Conservation (phyloP, 2,113 vertebrate species). For the Microcebus lehilahytsara region DNA sequence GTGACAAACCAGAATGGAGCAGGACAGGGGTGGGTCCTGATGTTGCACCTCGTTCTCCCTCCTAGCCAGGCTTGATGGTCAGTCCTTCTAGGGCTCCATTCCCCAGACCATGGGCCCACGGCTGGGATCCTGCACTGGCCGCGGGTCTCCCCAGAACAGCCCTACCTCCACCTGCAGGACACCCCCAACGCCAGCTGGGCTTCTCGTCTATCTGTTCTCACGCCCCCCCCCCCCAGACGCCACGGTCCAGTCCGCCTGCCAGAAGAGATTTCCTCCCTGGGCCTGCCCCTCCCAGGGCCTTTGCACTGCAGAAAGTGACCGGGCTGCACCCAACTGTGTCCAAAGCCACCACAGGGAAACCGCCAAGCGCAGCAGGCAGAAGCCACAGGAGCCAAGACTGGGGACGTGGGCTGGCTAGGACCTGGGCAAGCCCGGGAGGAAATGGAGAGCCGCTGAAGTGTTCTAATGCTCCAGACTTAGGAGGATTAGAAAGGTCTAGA, state of each 20-base stretch:
- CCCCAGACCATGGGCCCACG: too few species aligned
- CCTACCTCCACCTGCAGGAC: rapidly evolving
- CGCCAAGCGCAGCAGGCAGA: not conserved
- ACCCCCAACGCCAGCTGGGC: too few species aligned
- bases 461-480: not conserved
- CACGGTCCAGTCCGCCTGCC: not conserved
- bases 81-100: not conserved
- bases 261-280: not conserved
- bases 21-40: not conserved
- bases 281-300: not conserved
- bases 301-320: too few species aligned
- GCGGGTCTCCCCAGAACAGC: not conserved
- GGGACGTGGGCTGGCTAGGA: not conserved
- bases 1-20: not conserved
- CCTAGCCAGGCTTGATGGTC: not conserved
- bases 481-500: not conserved
- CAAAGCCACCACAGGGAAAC: not conserved
- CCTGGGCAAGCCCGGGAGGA: not conserved
- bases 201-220: not conserved
- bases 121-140: not conserved
- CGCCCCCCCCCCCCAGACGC: too few species aligned
- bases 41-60: not conserved
- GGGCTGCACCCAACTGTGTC: not conserved
- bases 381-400: not conserved
- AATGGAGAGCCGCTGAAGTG: not conserved